These are phyloP conservation scores for Lomographa bimaculata DNA, from an alignment of 2,888 invertebrate species.

Conservation along the genomic window DNA sequence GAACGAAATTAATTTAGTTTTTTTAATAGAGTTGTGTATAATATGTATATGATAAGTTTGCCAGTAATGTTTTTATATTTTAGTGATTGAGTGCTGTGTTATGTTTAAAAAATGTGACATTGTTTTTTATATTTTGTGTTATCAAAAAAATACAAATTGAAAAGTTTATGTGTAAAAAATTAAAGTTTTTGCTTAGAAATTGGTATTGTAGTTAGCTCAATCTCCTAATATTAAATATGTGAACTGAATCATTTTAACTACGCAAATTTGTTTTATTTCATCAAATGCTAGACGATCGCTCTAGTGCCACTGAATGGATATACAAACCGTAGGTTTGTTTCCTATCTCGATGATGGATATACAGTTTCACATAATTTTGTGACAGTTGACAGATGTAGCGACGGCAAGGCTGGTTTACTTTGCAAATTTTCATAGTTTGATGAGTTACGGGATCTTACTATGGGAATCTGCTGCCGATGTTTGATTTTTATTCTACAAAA, in stretches of 20 bases:
- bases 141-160: conserved; percentile 30
- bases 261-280: conserved; percentile 17
- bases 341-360: no score
- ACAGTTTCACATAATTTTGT: no score
- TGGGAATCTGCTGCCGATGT: no score
- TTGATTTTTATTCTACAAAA: no score
- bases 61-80: conserved; percentile 47
- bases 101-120: conserved; percentile 50
- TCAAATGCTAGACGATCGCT: no score
- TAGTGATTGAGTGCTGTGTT: conserved; percentile 70
- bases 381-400: no score
- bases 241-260: conserved; percentile 28
- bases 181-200: conserved; percentile 14
- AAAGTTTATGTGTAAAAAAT: conserved; percentile 25
- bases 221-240: conserved; percentile 29
- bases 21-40: conserved; percentile 21
- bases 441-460: no score
- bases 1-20: conserved; percentile 35
- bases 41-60: conserved; percentile 36
- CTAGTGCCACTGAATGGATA: no score
- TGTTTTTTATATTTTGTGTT: conserved; percentile 40
- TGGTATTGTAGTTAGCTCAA: conserved; percentile 32
- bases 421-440: no score
- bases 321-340: no score
- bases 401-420: no score